Evolutionary conservation across 1,140 invertebrate species (phyloP), one percentile per base, ranked within the genome.

Genomic region (Heliconius himera): DNA sequence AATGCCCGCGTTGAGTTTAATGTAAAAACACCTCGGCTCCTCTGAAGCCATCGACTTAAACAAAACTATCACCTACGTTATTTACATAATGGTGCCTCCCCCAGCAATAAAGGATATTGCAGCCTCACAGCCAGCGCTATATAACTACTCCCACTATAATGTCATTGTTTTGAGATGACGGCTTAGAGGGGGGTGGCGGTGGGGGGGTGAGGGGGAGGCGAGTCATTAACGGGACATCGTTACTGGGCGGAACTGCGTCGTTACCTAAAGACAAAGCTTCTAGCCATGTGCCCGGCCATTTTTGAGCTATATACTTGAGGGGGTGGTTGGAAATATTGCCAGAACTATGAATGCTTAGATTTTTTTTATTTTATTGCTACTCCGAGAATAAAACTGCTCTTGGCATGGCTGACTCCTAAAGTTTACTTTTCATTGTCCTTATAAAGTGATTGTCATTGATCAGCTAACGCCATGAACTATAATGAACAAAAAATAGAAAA

Each of bases 241-340:
- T 92, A 93, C 86, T 85, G 89, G 84, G 86, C 88, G 90, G 90
- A 92, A 89, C 89, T 86, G 84, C 86, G 85, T 90, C 91, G 90
- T 92, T 91, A 92, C 82, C 86, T 85, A 84, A 80, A 93, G 86
- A 93, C 90, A 93, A 93, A 91, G 91, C 84, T 82, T 82, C 75
- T 74, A 77, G 90, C 84, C 89, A 92, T 92, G 82, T 91, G 85
- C 89, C 85, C 87, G 89, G 89, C 88, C 91, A 90, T 88, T 92
- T 91, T 84, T 83, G 78, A 79, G 73, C 72, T 70, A 70, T 11
- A 18, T 85, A 80, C 77, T 36, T 36, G 72, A 72, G 79, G 84
- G 85, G 84, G 79, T 71, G 41, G 36, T 29, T 16, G 49, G 22
- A 41, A 70, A 46, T 20, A 49, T 66, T 26, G 0, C 16, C 3